Evolutionary conservation across 2,797 vertebrate species (phyloP).

Genomic region (Toxotes lorentzi): DNA sequence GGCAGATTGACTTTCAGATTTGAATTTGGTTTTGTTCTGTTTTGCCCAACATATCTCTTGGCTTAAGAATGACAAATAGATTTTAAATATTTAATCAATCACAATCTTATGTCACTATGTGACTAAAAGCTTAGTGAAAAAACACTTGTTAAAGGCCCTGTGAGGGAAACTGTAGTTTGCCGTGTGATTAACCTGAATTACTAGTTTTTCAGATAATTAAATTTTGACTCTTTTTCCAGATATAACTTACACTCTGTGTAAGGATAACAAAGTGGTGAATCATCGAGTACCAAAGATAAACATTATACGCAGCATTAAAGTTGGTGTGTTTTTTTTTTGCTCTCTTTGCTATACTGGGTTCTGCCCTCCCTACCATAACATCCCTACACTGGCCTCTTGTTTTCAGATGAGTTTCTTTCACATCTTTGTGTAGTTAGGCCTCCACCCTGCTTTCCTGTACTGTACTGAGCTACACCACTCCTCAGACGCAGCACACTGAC

Average conservation of each 20-base stretch:
- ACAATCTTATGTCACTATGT: background rate
- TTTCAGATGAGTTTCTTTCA: constrained; percentile 61
- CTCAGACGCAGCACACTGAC: constrained; percentile 36
- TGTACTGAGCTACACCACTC: constrained; percentile 34
- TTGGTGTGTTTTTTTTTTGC: background rate
- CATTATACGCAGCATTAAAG: constrained; percentile 6
- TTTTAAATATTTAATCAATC: background rate
- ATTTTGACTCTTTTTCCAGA: background rate
- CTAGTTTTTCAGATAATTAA: background rate
- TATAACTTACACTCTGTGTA: constrained; percentile 1
- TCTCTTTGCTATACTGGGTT: constrained; percentile 41
- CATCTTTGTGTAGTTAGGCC: constrained; percentile 53
- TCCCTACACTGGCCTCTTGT: constrained; percentile 68
- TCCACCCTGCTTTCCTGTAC: constrained; percentile 59
- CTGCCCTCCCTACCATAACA: constrained; percentile 49
- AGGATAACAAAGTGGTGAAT: constrained; percentile 33
- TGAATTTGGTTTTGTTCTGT: constrained; percentile 19
- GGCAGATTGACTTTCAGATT: constrained; percentile 43
- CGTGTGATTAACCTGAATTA: background rate
- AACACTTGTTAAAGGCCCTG: background rate
- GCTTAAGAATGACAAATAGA: background rate
- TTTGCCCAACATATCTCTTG: background rate
- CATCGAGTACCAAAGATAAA: constrained; percentile 30
- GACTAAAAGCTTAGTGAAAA: background rate
- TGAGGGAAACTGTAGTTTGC: background rate